These are phyloP conservation scores for Deroplatys truncata DNA, from an alignment of 2,888 invertebrate species.

Conservation along the genomic window DNA sequence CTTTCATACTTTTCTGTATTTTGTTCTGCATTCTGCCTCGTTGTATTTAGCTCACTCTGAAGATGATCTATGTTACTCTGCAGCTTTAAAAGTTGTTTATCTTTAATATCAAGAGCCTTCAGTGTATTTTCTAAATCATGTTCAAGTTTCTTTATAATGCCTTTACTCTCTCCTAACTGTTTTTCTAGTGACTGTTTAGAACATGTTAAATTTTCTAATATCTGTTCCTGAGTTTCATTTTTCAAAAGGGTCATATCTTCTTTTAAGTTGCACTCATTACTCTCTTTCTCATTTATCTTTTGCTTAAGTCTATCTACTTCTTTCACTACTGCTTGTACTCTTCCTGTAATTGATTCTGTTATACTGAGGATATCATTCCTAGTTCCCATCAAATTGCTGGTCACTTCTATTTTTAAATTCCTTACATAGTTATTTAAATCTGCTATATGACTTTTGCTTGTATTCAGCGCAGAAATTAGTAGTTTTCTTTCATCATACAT, in stretches of 20 bases:
- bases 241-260: not conserved
- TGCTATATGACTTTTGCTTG: conserved; percentile 10
- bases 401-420: not conserved
- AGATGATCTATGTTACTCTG: not conserved
- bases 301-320: not conserved
- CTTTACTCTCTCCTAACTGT: conserved; percentile 3
- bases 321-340: not conserved
- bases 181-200: conserved; percentile 40
- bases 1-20: not conserved
- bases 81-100: not conserved
- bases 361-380: not conserved
- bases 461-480: not conserved
- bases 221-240: conserved; percentile 32
- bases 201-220: conserved; percentile 44
- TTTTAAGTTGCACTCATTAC: not conserved
- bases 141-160: not conserved
- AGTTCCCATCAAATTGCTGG: not conserved
- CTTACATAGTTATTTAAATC: not conserved
- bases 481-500: not conserved
- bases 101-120: not conserved
- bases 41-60: not conserved
- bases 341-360: not conserved
- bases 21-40: not conserved
- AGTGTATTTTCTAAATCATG: not conserved
- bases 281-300: not conserved